Base-by-base conservation (phyloP, 2,797 vertebrate genomes). In the Loris lydekkerianus region DNA sequence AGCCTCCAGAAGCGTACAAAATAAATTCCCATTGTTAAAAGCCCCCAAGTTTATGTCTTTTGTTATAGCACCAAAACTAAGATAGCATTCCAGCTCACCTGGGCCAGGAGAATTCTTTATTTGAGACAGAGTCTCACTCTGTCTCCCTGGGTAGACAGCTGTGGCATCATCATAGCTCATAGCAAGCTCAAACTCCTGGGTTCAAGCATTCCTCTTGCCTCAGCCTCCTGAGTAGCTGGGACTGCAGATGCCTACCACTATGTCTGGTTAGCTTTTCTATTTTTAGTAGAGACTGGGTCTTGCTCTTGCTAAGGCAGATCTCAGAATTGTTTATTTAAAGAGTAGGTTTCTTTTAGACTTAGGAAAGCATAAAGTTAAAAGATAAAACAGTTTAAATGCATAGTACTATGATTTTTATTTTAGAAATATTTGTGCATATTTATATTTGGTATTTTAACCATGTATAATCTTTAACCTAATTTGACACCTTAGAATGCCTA, bases 381-480 rank as follows among this genome's bases (percentile, higher is more conserved):
- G 23, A 80, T n/a, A 60, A 77, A 63, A 67, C 13, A 81, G 88
- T 70, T 56, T 81, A 86, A 94, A 78, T 10, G 27, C 72, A 61
- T 34, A 49, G 31, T 37, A 72, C n/a, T 76, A 56, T 49, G 93
- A 46, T 27, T 89, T 93, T 86, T 49, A 77, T 78, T 67, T 91
- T 91, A 84, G 31, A 93, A 94, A 72, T 83, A 86, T 46, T 82
- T 91, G 29, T 93, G 17, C 10, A 53, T 73, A 81, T 87, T 85
- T 93, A 29, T 84, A 75, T 49, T 86, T 88, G 40, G 58, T 40
- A 82, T 93, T 92, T 81, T 95, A 90, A 90, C 43, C 29, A 56
- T 60, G 91, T 92, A 82, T 46, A 78, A 89, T 69, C 13, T 93
- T 95, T 72, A 82, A 91, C 60, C 86, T 80, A 86, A 96, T 60